Base-by-base conservation (phyloP, 1,140 invertebrate genomes). In the Drosophila truncata region DNA sequence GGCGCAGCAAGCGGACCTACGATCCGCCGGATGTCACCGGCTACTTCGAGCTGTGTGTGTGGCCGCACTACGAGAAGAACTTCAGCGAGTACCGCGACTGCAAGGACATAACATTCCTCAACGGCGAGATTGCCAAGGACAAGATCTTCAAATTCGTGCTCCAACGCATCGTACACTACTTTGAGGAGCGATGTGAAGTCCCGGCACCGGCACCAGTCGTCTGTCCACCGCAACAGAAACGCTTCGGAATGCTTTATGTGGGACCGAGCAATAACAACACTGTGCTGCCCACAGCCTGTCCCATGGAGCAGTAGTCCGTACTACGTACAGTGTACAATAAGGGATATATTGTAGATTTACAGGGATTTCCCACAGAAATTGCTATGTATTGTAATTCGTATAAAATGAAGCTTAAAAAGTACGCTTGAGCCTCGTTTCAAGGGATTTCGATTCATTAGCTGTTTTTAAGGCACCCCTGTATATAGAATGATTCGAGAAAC, bases 41-140 rank as follows among this genome's bases (percentile, higher is more conserved):
- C 2, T 97, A 97, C 93, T 97, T 97, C 91, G 96, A 97, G 18
- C 93, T 93, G 37, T 95, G 95, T 73, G 96, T 96, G 2, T 97
- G 96, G 96, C 96, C 96, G 0, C 95, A 96, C 77, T 96, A 96
- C 87, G 92, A 93, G 46, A 84, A 82, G 66, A 91, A 93, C 52
- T 91, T 92, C 44, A 72, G 72, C 20, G 91, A 92, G 49, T 91
- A 91, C 25, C 82, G 91, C 3, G 91, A 92, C 18, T 78, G 87
- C 25, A 91, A 93, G 60, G 92, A 93, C 31, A 84, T 93, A 5
- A 92, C 83, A 13, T 82, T 93, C 37, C 73, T 93, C 11, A 93
- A 93, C 69, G 92, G 92, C 6, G 91, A 93, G 61, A 82, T 92
- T 0, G 58, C 54, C 35, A 91, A 91, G 59, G 91, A 92, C 29